These are phyloP conservation scores for Orchestes rusci DNA, from an alignment of 2,888 invertebrate genomes.

Conservation along the genomic window DNA sequence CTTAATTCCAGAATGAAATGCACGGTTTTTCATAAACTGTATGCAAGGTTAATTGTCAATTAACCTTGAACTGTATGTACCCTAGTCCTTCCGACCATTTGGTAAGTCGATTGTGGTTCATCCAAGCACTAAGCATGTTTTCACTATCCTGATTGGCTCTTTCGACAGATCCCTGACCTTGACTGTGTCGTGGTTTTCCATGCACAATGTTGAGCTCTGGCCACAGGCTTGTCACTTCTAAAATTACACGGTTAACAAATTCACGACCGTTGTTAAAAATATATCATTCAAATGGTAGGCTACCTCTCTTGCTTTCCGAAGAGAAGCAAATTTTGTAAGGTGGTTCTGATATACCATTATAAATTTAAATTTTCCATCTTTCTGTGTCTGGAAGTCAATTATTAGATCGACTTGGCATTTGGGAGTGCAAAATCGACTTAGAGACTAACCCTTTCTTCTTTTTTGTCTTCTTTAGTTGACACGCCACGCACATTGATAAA, in stretches of 20 bases:
- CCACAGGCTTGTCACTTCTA: conserved; percentile 29
- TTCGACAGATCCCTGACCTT: conserved; percentile 9
- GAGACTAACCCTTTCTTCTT: conserved; percentile 21
- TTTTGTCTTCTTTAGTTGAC: conserved; percentile 20
- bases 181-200: conserved; percentile 10
- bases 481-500: conserved; percentile 14
- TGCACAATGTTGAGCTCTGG: conserved; percentile 33
- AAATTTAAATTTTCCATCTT: conserved; percentile 14
- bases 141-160: conserved; percentile 7
- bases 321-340: background rate
- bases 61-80: conserved; percentile 41
- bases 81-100: conserved; percentile 7
- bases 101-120: conserved; percentile 4
- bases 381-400: conserved; percentile 36
- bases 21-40: conserved; percentile 31
- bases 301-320: conserved; percentile 1
- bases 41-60: no score
- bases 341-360: conserved; percentile 4
- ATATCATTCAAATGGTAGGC: conserved; percentile 9
- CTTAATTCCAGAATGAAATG: conserved; percentile 36
- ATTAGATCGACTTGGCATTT: conserved; percentile 35
- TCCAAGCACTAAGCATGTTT: conserved; percentile 30
- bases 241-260: no score
- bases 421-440: conserved; percentile 23
- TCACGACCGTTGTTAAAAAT: no score